Evolutionary conservation across 2,113 vertebrate genomes (phyloP).

Genomic region (Macroglossus sobrinus): DNA sequence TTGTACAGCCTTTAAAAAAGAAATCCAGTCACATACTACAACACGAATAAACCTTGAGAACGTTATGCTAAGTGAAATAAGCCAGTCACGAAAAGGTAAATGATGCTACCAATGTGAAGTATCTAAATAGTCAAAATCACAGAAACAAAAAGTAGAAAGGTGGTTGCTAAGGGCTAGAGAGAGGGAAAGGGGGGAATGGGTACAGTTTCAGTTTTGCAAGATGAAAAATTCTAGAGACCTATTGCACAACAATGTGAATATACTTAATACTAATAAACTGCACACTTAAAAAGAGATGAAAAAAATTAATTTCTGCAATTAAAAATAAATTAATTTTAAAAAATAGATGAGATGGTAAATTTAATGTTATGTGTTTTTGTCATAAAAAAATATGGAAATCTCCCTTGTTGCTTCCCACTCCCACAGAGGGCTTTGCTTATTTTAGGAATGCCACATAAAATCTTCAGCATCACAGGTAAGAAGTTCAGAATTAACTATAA

Average conservation of each 20-base stretch:
- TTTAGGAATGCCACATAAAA: slow-evolving; percentile 13
- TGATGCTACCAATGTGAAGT: neutral
- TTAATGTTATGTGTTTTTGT: neutral
- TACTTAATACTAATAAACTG: neutral
- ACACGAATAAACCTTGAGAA: neutral
- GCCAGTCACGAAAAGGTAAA: neutral
- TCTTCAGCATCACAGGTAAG: slow-evolving; percentile 11
- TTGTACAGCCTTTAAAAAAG: neutral
- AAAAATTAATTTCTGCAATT: no score
- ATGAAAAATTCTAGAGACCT: neutral
- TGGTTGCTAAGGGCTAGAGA: neutral
- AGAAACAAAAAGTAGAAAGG: neutral
- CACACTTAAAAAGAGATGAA: neutral
- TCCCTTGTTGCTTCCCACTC: neutral
- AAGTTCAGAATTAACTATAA: slow-evolving; percentile 6
- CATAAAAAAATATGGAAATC: neutral
- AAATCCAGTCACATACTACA: neutral
- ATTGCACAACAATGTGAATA: neutral
- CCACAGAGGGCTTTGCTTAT: neutral
- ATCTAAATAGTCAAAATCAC: neutral
- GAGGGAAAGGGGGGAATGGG: neutral
- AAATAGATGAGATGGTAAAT: neutral
- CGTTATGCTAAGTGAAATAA: neutral
- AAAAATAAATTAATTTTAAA: no score
- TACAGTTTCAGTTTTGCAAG: neutral